Conservation (phyloP, 1,140 invertebrate species). For the Globodera ellingtonae region DNA sequence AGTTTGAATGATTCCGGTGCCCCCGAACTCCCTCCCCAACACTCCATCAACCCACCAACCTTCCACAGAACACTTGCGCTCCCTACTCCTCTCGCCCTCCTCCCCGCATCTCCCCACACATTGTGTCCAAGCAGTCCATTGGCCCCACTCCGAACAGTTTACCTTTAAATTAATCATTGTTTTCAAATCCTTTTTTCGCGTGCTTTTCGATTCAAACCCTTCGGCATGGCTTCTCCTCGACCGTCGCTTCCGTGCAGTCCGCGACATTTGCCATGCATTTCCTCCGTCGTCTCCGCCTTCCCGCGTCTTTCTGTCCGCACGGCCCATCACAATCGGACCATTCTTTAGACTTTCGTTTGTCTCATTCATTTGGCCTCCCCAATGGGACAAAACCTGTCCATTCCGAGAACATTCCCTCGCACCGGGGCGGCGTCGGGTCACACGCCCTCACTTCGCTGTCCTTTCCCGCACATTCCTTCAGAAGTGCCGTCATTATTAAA, state of each 20-base stretch:
- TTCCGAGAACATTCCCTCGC: constrained; percentile 31
- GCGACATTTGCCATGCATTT: not conserved
- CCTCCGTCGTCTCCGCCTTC: not conserved
- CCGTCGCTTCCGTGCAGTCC: not conserved
- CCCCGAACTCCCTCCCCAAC: not conserved
- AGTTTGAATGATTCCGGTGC: not conserved
- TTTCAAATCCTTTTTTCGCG: not conserved
- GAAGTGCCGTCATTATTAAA: not conserved
- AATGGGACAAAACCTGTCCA: constrained; percentile 15
- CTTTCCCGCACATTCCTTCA: constrained; percentile 49
- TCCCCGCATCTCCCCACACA: constrained; percentile 47
- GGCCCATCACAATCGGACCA: constrained; percentile 11
- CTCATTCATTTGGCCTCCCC: not conserved
- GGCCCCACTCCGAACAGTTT: constrained; percentile 34
- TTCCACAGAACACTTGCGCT: constrained; percentile 21
- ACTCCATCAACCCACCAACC: not conserved
- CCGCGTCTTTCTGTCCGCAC: constrained; percentile 8
- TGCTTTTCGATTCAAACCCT: not conserved
- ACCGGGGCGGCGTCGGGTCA: constrained; percentile 35
- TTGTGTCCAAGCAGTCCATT: constrained; percentile 51
- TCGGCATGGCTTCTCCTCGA: constrained; percentile 28
- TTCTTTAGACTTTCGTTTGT: not conserved
- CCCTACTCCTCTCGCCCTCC: constrained; percentile 19
- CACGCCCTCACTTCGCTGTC: constrained; percentile 38
- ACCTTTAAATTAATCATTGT: not conserved